Conservation (phyloP, 2,888 invertebrate species). For the Leptinotarsa peninsularis region DNA sequence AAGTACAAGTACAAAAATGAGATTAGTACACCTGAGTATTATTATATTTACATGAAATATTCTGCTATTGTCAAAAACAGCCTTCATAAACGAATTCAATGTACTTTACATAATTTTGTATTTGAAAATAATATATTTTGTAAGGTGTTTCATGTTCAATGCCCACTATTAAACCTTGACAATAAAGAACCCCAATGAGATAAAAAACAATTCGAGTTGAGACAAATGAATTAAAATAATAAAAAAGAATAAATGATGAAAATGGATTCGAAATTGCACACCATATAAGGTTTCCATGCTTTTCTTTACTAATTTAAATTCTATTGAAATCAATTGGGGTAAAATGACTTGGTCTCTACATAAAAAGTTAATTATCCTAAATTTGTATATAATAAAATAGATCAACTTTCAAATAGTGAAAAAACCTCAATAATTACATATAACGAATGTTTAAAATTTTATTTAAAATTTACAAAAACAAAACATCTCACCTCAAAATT, state of each 20-base stretch:
- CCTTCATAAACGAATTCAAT: not conserved
- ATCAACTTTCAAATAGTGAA: not conserved
- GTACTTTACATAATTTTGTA: not conserved
- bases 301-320: not conserved
- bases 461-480: not conserved
- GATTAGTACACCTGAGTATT: conserved; percentile 3
- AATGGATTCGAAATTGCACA: not conserved
- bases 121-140: too few species aligned
- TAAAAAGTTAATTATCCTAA: not conserved
- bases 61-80: not conserved
- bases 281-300: not conserved
- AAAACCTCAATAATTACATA: not conserved
- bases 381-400: not conserved
- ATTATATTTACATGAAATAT: not conserved
- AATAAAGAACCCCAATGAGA: too few species aligned
- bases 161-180: too few species aligned
- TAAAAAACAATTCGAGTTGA: too few species aligned
- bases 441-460: not conserved
- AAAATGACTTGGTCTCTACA: not conserved
- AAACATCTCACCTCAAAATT: not conserved
- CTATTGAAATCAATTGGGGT: not conserved
- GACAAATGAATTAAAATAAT: too few species aligned
- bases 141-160: too few species aligned
- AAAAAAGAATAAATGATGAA: not conserved
- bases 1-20: conserved; percentile 2